Evolutionary conservation across 2,888 invertebrate species (phyloP), one percentile per base, ranked within the genome.

Genomic region (Thecocarcelia acutangulata): DNA sequence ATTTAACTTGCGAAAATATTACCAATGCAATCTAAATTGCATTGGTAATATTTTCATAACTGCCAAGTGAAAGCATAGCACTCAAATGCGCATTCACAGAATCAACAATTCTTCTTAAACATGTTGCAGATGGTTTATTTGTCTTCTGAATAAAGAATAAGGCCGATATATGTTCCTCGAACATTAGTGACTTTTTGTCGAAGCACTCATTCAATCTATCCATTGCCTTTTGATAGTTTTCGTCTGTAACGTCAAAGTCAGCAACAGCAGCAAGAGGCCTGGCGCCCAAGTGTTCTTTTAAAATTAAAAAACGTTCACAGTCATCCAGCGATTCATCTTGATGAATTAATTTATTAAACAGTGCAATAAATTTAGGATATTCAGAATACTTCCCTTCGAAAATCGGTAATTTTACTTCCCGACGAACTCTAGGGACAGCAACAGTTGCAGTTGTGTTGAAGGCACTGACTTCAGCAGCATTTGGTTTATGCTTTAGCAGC

Each of bases 121-220:
- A 58, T 9, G 42, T 63, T 5, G 84, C 70, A 48, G 78, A 80
- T 12, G 44, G 12, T 69, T 78, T 84, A 19, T 46, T 46, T 46
- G 58, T 17, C 46, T 80, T 83, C 1, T 13, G 37, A 2, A 84
- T 58, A 11, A 73, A 48, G 37, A 83, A 77, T 12, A 83, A 28
- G 2, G 75, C 80, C 12, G 61, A 48, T 8, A 83, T 40, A 46
- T 84, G 81, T 59, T 84, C 80, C 42, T 84, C 69, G 56, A 84
- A 83, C 68, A 84, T 80, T 17, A 83, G 40, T 13, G 74, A 64
- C 69, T 84, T 83, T 44, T 77, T 83, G 68, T 84, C 83, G 28
- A 84, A 81, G 12, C 68, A 54, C 15, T 58, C 54, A 40, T 75
- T 78, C 24, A 84, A 66, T 15, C 74, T 56, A 1, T 69, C 69